Base-by-base conservation (phyloP, 1,140 invertebrate species). In the Drosophila pandora region DNA sequence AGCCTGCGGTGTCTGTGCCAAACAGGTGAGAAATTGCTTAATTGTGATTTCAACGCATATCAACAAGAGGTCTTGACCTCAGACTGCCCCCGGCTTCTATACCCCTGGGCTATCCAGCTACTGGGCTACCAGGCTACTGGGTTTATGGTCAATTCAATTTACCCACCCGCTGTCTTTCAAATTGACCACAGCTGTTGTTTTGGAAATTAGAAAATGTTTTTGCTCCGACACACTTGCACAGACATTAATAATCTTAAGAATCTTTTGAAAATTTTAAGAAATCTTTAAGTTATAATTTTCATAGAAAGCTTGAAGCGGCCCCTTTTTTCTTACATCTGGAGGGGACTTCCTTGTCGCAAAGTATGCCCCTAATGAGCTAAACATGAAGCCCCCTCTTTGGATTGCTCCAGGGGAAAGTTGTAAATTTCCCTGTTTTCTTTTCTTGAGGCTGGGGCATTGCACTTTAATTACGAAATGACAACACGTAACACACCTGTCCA, bases 11-110 rank as follows among this genome's bases (percentile, higher is more conserved):
- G 34, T 73, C 25, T 58, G 56, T 64, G 39, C 48, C 85, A 78
- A 88, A 88, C 83, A 88, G 82, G 82, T 87, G 82, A 76, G 83
- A 88, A 87, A 88, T 88, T 87, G 79, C 82, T 76, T 88, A 88
- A 82, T 88, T 88, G 83, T 87, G 81, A 88, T 79, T 88, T 87
- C 77, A 82, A 82, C 74, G 79, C 79, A 76, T 75, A 71, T 71
- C 67, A 71, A 34, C 12, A 25, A 32, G 52, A 65, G 39, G 70
- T 39, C 21, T n/a, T 56, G 67, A 70, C 70, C 53, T 22, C 59
- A 61, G 9, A 47, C 28, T 45, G 5, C 47, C 41, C 32, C 4
- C n/a, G 8, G 12, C n/a, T 13, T 5, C 34, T 37, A 17, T 17
- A 9, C 34, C 34, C 12, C 34, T 10, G 34, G 34, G 9, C 34